A percentile compares a stretch with the other conserved stretches of the same genome.
These are phyloP conservation scores for Crocallis elinguaria DNA, from an alignment of 2,888 invertebrate species.

Conservation along the genomic window DNA sequence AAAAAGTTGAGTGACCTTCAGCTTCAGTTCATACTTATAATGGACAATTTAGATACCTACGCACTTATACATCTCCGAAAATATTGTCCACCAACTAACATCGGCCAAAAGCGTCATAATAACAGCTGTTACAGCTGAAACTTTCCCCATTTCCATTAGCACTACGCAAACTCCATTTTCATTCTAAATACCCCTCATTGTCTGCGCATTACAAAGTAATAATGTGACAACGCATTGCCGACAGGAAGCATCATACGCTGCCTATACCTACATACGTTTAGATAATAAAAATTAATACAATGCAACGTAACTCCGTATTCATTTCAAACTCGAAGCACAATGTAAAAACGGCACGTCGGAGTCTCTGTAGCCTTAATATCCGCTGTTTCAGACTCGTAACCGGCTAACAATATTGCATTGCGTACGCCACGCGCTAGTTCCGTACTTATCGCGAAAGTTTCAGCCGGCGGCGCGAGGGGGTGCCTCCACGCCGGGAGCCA, in stretches of 20 bases:
- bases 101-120: conserved; percentile 7
- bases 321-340: conserved; percentile 71
- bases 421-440: conserved; percentile 84
- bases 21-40: neutral
- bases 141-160: conserved; percentile 23
- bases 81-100: conserved; percentile 4
- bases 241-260: conserved; percentile 40
- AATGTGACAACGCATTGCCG: conserved; percentile 32
- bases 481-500: conserved; percentile 32
- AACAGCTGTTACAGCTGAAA: conserved; percentile 22
- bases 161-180: conserved; percentile 23
- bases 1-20: too few species aligned
- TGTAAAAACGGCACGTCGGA: conserved; percentile 73
- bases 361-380: conserved; percentile 81
- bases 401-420: conserved; percentile 84
- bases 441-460: conserved; percentile 84
- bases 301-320: conserved; percentile 68
- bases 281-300: conserved; percentile 71
- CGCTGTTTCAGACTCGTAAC: conserved; percentile 82
- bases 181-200: conserved; percentile 26
- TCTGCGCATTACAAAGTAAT: conserved; percentile 27
- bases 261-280: conserved; percentile 34
- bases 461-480: conserved; percentile 67
- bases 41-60: neutral
- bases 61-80: neutral